Evolutionary conservation across 2,797 vertebrate genomes (phyloP).

Genomic region (Urocyon cinereoargenteus): DNA sequence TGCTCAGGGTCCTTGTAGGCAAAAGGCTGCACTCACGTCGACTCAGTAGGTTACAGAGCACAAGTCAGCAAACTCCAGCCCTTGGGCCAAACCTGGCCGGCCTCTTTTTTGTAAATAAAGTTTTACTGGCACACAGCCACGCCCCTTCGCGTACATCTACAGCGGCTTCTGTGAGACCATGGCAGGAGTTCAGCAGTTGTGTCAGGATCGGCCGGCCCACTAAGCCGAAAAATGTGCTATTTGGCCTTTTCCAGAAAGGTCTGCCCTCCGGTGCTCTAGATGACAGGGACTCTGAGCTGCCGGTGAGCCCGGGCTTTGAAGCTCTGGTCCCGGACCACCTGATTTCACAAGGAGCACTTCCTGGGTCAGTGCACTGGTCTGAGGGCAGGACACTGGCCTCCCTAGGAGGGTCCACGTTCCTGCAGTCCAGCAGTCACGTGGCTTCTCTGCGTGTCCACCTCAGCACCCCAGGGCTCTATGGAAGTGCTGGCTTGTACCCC

Average conservation of each 20-base stretch:
- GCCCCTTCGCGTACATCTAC: fast-evolving
- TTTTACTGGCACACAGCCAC: not conserved
- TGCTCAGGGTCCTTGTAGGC: not conserved
- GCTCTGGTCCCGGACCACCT: not conserved
- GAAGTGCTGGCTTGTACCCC: not conserved
- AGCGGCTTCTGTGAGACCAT: not conserved
- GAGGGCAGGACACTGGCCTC: not conserved
- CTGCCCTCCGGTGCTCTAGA: not conserved
- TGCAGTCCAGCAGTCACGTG: not conserved
- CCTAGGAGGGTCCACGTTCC: too few relatives aligned
- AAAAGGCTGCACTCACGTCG: not conserved
- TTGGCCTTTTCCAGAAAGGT: not conserved
- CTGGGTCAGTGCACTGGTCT: fast-evolving
- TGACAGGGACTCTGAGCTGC: too few relatives aligned
- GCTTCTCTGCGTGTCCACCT: not conserved
- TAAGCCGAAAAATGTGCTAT: not conserved
- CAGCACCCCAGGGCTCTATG: not conserved
- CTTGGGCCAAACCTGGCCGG: not conserved
- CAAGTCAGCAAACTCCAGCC: fast-evolving
- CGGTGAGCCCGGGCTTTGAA: not conserved
- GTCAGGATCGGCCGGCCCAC: not conserved
- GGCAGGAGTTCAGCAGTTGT: not conserved
- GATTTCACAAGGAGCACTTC: not conserved
- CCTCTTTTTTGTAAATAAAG: not conserved
- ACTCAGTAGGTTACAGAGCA: not conserved